Base-by-base conservation (phyloP, 2,888 invertebrate genomes). In the Malacosoma neustria region DNA sequence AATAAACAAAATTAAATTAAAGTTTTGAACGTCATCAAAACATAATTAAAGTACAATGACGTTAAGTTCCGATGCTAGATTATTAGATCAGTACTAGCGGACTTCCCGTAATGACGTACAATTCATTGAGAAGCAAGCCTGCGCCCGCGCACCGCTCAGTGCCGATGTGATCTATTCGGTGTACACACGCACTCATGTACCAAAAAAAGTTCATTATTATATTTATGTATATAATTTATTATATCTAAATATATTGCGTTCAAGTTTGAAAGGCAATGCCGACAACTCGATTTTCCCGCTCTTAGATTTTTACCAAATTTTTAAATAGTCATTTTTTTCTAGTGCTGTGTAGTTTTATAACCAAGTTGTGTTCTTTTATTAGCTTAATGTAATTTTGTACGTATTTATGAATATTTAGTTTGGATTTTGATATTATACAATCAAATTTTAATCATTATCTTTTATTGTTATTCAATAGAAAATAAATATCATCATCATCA, bases 51-150 rank as follows among this genome's bases (percentile, higher is more conserved):
- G 48, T 46, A 43, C 39, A 41, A 48, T 79, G 81, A 79, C 80
- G 82, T 58, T 57, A 51, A 57, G 63, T 67, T 72, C 61, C 61
- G 69, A 68, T 72, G 57, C 53, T 14, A 60, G 66, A 62, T 54
- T 73, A 71, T 76, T 74, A 65, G 66, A 64, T 69, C 63, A 62
- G 64, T 62, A 7, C 22, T 22, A 61, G 67, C 79, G 84, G 76
- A 82, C 76, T 84, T 84, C 77, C 85, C 85, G 72, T 61, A 58
- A 59, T 85, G 84, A 85, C 85, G 85, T 70, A 66, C 52, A 70
- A 52, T 66, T 59, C 77, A 80, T 81, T 80, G 69, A 84, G 70
- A 57, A 71, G 22, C 65, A 69, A 74, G 75, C 54, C 69, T 62
- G 68, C 70, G 77, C 72, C 51, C 48, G 54, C 74, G 66, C 68